Evolutionary conservation across 1,140 invertebrate genomes (phyloP), one percentile per base, ranked within the genome.

Genomic region (Drosophila ananassae): DNA sequence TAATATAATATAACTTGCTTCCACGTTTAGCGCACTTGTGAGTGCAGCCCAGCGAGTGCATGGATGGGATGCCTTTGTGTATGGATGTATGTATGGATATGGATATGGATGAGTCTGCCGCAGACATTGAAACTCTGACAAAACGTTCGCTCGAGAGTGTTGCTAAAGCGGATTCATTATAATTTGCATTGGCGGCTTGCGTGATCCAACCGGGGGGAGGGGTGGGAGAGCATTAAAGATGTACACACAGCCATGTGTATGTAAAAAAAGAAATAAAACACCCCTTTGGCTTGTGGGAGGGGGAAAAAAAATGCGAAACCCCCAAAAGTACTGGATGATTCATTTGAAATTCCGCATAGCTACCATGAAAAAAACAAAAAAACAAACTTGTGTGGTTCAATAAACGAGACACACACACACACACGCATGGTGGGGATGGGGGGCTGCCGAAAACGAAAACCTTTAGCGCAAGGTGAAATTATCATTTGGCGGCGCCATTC

Each of bases 391-490:
- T 84, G 64, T 81, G 81, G 77, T 73, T 84, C 68, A 81, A 79
- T 84, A 80, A 81, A 81, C 78, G 78, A 81, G 74, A 76, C 50
- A 37, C 74, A 85, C 71, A 80, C 81, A 60, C 51, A 24, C 22
- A 47, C 25, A 52, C 32, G 13, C 32, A 64, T 6, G 6, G 4
- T 25, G 6, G 4, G 25, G 6, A 0, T 25, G 6, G 4, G 25
- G 4, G 25, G 25, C 25, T 28, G 25, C 25, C 25, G 25, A 28
- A 28, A 28, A 6, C 72, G 60, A 77, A 77, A 84, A 84, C 84
- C 77, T 79, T 87, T 87, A 73, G 60, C 68, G 77, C 81, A 84
- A 87, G 81, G 81, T 84, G 81, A 84, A 85, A 85, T 84, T 87
- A 87, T 68, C 67, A 61, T 75, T 75, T 44, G 25, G 17, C 61